Base-by-base conservation (phyloP, 2,888 invertebrate genomes). In the Augiades crinisus region DNA sequence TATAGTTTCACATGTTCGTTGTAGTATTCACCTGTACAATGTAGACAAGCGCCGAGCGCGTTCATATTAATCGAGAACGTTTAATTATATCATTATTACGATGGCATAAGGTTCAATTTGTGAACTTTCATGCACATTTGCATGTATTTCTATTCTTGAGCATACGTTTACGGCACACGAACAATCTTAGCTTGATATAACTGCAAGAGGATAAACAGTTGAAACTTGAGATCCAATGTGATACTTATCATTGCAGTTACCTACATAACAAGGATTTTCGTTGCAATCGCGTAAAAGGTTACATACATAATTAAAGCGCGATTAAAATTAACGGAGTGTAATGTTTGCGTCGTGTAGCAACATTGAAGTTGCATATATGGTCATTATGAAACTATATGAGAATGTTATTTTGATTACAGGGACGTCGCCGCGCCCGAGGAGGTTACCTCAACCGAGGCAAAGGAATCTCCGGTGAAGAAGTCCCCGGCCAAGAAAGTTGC, bases 391-490 rank as follows among this genome's bases (percentile, higher is more conserved):
- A 27, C 10, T 19, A 37, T 6, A 37, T 19, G 21, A 19, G 16
- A 33, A 14, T 22, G 8, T 37, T 7, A 30, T 12, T 44, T 58
- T 27, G 16, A 10, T 87, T 89, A 41, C 81, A 89, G 89, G 51
- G 86, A 86, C 62, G 82, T 72, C 62, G 82, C 72, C 57, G 83
- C 74, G n/a, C 65, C 88, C 7, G 89, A 89, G 66, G 89, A 88
- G 67, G 89, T 88, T n/a, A 75, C 81, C 64, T 89, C 89, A 8
- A 85, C 87, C 17, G 89, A 89, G 58, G 81, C 68, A 2, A 90
- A 89, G 61, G 90, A 90, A 64, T 89, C 88, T 4, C 90, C 90
- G 59, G 85, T 90, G 5, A 90, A 90, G 69, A 90, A 90, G 64
- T 86, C 90, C 13, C 90, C 90, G 8, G 80, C 80, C 52, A 90